These are phyloP conservation scores for Coremacera marginata DNA, from an alignment of 2,888 invertebrate genomes.

Conservation along the genomic window DNA sequence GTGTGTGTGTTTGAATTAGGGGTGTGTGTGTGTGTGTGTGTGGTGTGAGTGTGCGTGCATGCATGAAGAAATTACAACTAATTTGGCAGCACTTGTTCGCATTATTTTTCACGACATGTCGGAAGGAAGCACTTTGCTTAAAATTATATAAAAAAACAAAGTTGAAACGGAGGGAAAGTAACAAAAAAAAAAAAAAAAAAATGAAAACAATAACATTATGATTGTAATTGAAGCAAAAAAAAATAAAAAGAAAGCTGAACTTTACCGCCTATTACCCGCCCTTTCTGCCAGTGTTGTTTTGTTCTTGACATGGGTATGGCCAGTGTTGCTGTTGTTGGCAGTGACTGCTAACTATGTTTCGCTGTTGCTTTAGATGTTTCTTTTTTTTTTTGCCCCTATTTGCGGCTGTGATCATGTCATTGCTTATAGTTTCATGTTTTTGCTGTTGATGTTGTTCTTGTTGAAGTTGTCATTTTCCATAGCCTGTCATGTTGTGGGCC, in stretches of 20 bases:
- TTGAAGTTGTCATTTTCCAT: slow-evolving; percentile 9
- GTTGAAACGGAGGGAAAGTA: not conserved
- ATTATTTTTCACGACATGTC: slow-evolving; percentile 34
- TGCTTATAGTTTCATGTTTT: not conserved
- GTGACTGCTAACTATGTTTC: not conserved
- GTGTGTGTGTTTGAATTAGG: slow-evolving; percentile 5
- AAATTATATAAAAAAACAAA: not conserved
- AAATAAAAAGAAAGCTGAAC: not conserved
- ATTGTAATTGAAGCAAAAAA: not conserved
- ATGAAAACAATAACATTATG: not conserved
- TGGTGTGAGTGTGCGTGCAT: slow-evolving; percentile 17
- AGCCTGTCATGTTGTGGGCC: not conserved
- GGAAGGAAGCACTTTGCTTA: slow-evolving; percentile 30
- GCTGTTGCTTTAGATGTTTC: not conserved
- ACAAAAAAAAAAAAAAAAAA: not conserved
- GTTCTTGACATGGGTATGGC: not conserved
- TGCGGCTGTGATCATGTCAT: not conserved
- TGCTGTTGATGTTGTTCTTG: not conserved
- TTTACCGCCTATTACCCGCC: not conserved
- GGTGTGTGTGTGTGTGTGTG: not conserved
- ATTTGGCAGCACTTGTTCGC: slow-evolving; percentile 36
- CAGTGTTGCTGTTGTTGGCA: not conserved
- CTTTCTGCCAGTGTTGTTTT: not conserved
- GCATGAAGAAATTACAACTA: slow-evolving; percentile 24
- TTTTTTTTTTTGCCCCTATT: not conserved